Conservation (phyloP, 2,113 vertebrate genomes). For the Ptychochromis oligacanthus region DNA sequence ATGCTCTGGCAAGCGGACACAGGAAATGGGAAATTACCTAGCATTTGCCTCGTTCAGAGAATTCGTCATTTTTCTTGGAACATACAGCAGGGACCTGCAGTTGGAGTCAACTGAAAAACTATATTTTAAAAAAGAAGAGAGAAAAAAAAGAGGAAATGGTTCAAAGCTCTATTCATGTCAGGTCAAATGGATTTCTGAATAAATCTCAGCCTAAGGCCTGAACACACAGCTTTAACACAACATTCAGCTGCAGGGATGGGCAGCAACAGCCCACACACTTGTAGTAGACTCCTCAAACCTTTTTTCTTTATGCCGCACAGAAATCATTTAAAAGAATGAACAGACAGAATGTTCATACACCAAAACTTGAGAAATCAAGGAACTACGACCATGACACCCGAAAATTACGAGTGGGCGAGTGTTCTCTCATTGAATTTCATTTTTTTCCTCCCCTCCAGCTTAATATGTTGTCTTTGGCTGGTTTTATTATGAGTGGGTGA, state of each 20-base stretch:
- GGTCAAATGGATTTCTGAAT: constrained; percentile 19
- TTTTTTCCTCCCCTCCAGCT: constrained; percentile 27
- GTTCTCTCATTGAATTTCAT: constrained; percentile 30
- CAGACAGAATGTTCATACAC: constrained; percentile 15
- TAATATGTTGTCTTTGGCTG: constrained; percentile 51
- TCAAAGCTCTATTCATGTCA: constrained; percentile 10
- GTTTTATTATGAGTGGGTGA: constrained; percentile 51
- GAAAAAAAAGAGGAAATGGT: not conserved
- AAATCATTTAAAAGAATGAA: constrained; percentile 31
- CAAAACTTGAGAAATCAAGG: constrained; percentile 60
- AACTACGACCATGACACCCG: constrained; percentile 36
- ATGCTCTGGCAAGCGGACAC: not conserved
- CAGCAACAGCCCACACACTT: constrained; percentile 25
- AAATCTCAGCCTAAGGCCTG: not conserved
- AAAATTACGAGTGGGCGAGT: constrained; percentile 53
- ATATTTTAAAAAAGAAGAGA: not conserved
- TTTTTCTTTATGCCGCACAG: constrained; percentile 28
- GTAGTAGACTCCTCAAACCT: constrained; percentile 14
- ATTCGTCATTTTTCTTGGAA: not conserved
- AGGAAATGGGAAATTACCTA: constrained; percentile 17
- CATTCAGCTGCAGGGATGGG: constrained; percentile 3
- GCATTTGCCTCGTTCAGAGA: constrained; percentile 13
- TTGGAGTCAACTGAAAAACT: not conserved
- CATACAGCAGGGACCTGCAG: not conserved
- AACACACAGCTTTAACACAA: not conserved